phyloP scores from a whole-genome alignment of 2,888 invertebrate species.

The Heliconius ethilla region DNA sequence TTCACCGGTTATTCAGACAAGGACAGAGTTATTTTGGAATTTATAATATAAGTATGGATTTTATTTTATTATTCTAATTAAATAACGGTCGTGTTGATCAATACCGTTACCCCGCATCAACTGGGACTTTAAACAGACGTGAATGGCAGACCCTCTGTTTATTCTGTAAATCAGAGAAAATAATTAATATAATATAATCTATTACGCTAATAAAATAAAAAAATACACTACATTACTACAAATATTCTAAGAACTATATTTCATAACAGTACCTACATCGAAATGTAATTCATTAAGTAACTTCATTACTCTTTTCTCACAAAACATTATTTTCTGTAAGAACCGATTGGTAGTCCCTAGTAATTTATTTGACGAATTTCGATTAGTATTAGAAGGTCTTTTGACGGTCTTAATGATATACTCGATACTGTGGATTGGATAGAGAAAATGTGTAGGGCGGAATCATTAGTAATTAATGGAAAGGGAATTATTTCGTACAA shows the following conservation, averaged over 20 bases:
- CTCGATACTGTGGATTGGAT: constrained; percentile 41
- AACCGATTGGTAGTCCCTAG: constrained; percentile 24
- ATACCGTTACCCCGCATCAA: not conserved
- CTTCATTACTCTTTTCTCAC: not conserved
- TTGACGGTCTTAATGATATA: constrained; percentile 44
- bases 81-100: too few relatives aligned
- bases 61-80: too few relatives aligned
- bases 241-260: not conserved
- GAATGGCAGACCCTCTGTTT: not conserved
- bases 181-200: not conserved
- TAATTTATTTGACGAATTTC: constrained; percentile 35
- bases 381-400: constrained; percentile 43
- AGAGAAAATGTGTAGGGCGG: constrained; percentile 42
- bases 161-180: not conserved
- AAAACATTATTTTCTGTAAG: constrained; percentile 19
- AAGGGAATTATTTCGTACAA: constrained; percentile 41
- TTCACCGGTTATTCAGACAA: too few relatives aligned
- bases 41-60: too few relatives aligned
- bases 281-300: constrained; percentile 3
- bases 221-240: not conserved
- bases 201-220: not conserved
- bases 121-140: not conserved
- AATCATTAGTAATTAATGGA: constrained; percentile 47
- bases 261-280: not conserved
- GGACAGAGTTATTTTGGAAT: too few relatives aligned